Conservation (phyloP, 2,797 vertebrate species). For the Enteromius thamalakanensis region DNA sequence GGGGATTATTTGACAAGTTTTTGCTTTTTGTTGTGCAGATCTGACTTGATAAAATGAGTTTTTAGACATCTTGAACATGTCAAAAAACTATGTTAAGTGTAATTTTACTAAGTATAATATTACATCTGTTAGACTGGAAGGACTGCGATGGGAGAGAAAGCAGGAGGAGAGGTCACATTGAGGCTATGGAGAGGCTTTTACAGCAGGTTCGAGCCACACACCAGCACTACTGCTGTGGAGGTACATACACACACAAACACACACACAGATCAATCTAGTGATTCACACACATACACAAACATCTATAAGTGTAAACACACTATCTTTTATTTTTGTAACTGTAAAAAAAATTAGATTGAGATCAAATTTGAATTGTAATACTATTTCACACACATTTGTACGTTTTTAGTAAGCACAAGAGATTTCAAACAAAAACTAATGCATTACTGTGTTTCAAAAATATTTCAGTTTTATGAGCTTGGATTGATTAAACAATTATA, state of each 20-base stretch:
- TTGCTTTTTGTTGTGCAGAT: neutral
- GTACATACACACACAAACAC: conserved; percentile 68
- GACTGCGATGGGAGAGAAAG: conserved; percentile 87
- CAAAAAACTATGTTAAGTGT: conserved; percentile 27
- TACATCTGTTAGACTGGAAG: conserved; percentile 88
- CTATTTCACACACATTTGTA: too few relatives aligned
- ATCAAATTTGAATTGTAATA: too few relatives aligned
- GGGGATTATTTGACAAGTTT: neutral
- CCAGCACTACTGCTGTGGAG: conserved; percentile 83
- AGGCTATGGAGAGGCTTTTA: conserved; percentile 91
- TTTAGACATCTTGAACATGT: neutral
- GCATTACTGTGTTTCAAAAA: neutral
- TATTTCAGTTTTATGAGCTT: conserved; percentile 5
- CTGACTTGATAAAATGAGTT: neutral
- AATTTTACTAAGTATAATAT: conserved; percentile 63
- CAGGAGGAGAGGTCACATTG: conserved; percentile 85
- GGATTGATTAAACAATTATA: neutral
- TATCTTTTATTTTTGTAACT: neutral
- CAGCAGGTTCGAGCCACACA: conserved; percentile 93
- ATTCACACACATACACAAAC: neutral
- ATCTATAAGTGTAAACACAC: neutral
- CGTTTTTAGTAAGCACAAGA: too few relatives aligned
- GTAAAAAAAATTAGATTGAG: neutral
- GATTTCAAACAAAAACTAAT: too few relatives aligned
- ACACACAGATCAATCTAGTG: neutral